Evolutionary conservation across 2,113 vertebrate species (phyloP).

Genomic region (mouse (Mus musculus)): GRCm39 chr11:62920501-62921000

Average conservation of each 20-base stretch:
- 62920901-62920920: not conserved
- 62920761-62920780: not conserved
- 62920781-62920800: not conserved
- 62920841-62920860: not conserved
- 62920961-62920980: not conserved
- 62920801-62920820: not conserved
- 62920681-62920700: not conserved
- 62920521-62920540: not conserved
- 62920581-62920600: not conserved
- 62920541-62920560: not conserved
- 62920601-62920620: not conserved
- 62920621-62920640: not conserved
- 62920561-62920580: not conserved
- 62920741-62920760: not conserved
- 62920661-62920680: not conserved
- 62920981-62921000: too few species aligned
- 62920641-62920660: not conserved
- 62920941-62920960: not conserved
- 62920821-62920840: not conserved
- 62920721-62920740: not conserved
- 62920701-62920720: not conserved
- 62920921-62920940: not conserved
- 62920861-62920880: not conserved
- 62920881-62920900: not conserved
- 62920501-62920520: not conserved